Evolutionary conservation across 2,888 invertebrate species (phyloP).

Genomic region (Anarsia innoxiella): DNA sequence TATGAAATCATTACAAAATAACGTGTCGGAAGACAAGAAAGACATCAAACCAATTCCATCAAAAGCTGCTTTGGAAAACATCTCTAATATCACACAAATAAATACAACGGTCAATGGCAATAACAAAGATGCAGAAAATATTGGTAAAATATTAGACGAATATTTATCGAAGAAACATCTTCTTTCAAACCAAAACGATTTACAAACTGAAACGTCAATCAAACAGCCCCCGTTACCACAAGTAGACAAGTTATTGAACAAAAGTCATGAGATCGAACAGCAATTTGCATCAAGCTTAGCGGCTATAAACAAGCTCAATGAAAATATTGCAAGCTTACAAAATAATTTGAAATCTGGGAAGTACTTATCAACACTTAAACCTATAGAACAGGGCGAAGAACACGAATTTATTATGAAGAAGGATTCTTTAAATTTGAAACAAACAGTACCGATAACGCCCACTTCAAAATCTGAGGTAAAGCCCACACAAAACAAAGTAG

Average conservation of each 20-base stretch:
- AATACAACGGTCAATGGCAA: background rate
- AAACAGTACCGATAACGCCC: too few species aligned
- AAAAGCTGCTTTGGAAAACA: too few species aligned
- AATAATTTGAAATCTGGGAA: too few species aligned
- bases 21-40: background rate
- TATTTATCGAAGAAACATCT: conserved; percentile 22
- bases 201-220: background rate
- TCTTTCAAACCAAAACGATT: background rate
- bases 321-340: conserved; percentile 4
- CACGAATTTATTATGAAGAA: too few species aligned
- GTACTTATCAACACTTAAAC: too few species aligned
- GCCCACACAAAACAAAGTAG: too few species aligned
- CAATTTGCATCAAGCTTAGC: conserved; percentile 4
- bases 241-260: background rate
- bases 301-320: conserved; percentile 2
- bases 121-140: background rate
- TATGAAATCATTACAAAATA: background rate
- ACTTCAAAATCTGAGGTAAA: too few species aligned
- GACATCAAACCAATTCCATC: too few species aligned
- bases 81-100: background rate
- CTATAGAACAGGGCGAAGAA: too few species aligned
- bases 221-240: too few species aligned
- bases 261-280: background rate
- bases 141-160: conserved; percentile 22
- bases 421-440: too few species aligned